Conservation (phyloP, 2,113 vertebrate species). For the Xerus inauris region DNA sequence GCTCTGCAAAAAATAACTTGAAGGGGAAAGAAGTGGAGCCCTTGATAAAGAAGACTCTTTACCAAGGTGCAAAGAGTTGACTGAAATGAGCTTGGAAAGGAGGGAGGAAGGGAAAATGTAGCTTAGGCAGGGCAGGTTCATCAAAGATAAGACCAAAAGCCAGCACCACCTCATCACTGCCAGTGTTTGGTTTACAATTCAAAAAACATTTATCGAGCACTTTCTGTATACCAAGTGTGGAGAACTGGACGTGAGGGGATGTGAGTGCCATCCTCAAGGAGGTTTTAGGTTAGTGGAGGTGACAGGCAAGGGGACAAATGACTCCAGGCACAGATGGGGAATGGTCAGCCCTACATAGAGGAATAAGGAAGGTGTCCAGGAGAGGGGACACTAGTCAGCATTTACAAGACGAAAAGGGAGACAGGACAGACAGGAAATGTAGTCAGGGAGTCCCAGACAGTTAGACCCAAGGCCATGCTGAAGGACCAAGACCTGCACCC, state of each 20-base stretch:
- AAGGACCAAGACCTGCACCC: background rate
- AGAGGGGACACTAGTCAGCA: background rate
- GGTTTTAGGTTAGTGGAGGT: background rate
- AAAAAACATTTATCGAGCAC: background rate
- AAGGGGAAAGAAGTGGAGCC: background rate
- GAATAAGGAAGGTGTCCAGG: background rate
- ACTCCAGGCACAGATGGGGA: background rate
- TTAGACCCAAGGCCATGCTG: background rate
- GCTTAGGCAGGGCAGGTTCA: background rate
- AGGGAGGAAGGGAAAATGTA: background rate
- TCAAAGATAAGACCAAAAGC: background rate
- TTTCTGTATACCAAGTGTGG: background rate
- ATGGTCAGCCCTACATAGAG: background rate
- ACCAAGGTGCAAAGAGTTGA: background rate
- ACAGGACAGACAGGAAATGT: background rate
- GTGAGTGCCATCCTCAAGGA: background rate
- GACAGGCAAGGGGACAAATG: background rate
- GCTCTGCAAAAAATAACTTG: background rate
- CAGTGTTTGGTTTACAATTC: background rate
- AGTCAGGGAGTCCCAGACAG: background rate
- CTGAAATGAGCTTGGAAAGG: background rate
- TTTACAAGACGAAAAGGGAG: background rate
- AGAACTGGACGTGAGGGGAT: background rate
- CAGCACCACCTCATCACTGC: background rate
- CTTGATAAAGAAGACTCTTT: background rate